A percentile compares a stretch with the other conserved stretches of the same genome.
Evolutionary conservation across 1,140 invertebrate genomes (phyloP).

Genomic region (Phenacoccus solenopsis): DNA sequence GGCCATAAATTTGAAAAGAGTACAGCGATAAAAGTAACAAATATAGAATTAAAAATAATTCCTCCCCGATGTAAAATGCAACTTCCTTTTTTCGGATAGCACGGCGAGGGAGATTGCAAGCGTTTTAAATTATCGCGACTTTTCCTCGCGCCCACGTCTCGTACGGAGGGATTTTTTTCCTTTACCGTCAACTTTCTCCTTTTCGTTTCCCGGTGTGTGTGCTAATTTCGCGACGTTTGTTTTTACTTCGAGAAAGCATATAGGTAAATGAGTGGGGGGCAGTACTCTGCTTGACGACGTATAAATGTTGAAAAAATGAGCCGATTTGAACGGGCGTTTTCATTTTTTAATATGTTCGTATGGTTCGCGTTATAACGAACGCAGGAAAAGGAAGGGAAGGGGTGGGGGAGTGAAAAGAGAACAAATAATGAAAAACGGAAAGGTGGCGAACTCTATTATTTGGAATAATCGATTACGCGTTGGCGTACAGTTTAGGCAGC

Average conservation of each 20-base stretch:
- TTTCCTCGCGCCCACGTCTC: background rate
- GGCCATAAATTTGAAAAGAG: slow-evolving; percentile 19
- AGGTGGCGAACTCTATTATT: slow-evolving; percentile 17
- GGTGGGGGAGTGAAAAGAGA: background rate
- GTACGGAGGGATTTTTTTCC: background rate
- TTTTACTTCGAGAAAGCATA: no score
- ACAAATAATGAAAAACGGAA: slow-evolving; percentile 10
- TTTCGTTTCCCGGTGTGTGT: background rate
- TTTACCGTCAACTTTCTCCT: background rate
- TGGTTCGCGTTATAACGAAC: no score
- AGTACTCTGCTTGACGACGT: no score
- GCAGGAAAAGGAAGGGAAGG: background rate
- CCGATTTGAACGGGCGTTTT: no score
- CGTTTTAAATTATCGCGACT: slow-evolving; percentile 19
- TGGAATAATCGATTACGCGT: slow-evolving; percentile 5
- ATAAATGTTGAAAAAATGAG: no score
- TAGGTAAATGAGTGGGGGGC: no score
- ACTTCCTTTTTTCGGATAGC: slow-evolving; percentile 22
- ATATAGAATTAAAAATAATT: slow-evolving; percentile 26
- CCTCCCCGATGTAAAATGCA: slow-evolving; percentile 26
- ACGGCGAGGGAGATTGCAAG: slow-evolving; percentile 18
- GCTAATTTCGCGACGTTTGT: background rate
- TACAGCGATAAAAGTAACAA: slow-evolving; percentile 24
- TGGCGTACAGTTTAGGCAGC: background rate
- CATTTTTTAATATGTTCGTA: no score